These are phyloP conservation scores for Chanos chanos DNA, from an alignment of 2,797 vertebrate genomes.

Conservation along the genomic window DNA sequence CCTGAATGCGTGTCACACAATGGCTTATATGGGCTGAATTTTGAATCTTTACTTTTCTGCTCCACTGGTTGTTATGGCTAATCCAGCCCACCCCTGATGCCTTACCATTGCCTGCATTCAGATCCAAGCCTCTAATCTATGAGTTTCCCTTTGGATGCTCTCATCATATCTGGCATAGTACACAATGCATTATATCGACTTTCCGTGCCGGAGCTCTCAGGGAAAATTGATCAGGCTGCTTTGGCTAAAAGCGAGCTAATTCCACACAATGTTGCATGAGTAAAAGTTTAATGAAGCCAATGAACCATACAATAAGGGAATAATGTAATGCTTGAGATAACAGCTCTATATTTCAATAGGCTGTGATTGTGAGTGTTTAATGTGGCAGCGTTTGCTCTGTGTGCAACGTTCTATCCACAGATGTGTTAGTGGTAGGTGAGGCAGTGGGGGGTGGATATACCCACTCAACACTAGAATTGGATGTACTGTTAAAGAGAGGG, in stretches of 20 bases:
- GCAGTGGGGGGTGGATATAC: slow-evolving; percentile 7
- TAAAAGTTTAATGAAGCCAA: slow-evolving; percentile 63
- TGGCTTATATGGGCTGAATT: slow-evolving; percentile 36
- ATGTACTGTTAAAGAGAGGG: slow-evolving; percentile 9
- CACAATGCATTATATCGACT: slow-evolving; percentile 70
- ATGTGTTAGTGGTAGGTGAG: slow-evolving; percentile 19
- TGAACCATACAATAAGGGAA: slow-evolving; percentile 51
- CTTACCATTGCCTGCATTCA: slow-evolving; percentile 34
- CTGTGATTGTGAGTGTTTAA: slow-evolving; percentile 6
- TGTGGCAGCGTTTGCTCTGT: background rate
- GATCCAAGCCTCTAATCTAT: slow-evolving; percentile 25
- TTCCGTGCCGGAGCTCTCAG: slow-evolving; percentile 50
- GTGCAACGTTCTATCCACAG: background rate
- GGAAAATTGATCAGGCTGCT: slow-evolving; percentile 59
- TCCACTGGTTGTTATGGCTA: slow-evolving; percentile 39
- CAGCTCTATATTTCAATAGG: slow-evolving; percentile 41
- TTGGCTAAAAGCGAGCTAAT: slow-evolving; percentile 65
- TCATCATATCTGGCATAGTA: slow-evolving; percentile 45
- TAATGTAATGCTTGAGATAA: slow-evolving; percentile 40
- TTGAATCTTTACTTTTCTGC: slow-evolving; percentile 29
- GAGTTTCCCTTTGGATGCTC: slow-evolving; percentile 19
- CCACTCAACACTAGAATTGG: slow-evolving; percentile 11
- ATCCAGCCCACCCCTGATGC: slow-evolving; percentile 41
- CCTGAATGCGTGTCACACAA: too few species aligned
- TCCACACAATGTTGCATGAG: slow-evolving; percentile 60